Percentiles rank a stretch among this genome's conserved stretches.
Evolutionary conservation across 2,888 invertebrate genomes (phyloP).

Genomic region (Automeris io): DNA sequence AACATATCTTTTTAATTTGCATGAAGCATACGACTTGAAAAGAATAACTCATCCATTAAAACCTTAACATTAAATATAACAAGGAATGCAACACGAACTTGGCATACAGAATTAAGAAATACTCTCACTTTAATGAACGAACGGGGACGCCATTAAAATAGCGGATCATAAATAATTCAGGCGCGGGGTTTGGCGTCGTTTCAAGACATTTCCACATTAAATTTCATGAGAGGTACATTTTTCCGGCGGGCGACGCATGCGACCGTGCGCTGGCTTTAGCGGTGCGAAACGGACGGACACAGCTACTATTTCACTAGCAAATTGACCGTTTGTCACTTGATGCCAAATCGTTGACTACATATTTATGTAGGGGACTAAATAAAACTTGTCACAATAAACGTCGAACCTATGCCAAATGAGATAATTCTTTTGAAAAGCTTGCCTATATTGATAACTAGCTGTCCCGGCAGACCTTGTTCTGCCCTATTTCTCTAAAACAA

Average conservation of each 20-base stretch:
- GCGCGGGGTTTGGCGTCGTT: constrained; percentile 68
- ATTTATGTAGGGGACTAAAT: no score
- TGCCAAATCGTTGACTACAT: constrained; percentile 12
- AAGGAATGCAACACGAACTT: constrained; percentile 39
- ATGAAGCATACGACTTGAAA: constrained; percentile 2
- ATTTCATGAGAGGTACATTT: constrained; percentile 75
- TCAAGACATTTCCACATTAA: constrained; percentile 75
- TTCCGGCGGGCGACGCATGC: constrained; percentile 49
- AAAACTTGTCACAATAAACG: no score
- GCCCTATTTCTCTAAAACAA: no score
- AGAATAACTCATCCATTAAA: constrained; percentile 8
- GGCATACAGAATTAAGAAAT: constrained; percentile 66
- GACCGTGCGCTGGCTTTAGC: constrained; percentile 29
- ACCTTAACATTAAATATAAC: constrained; percentile 30
- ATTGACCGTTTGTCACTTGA: constrained; percentile 38
- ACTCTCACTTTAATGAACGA: constrained; percentile 66
- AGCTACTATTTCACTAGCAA: constrained; percentile 28
- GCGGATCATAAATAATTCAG: constrained; percentile 73
- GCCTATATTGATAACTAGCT: no score
- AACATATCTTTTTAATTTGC: constrained; percentile 4
- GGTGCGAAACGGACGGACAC: constrained; percentile 8
- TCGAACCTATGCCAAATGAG: no score
- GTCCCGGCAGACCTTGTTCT: no score
- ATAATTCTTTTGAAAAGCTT: no score
- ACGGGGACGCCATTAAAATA: constrained; percentile 70